A percentile compares a stretch with the other conserved stretches of the same genome.
These are phyloP conservation scores for Craseonycteris thonglongyai DNA, from an alignment of 2,113 vertebrate genomes.

Conservation along the genomic window DNA sequence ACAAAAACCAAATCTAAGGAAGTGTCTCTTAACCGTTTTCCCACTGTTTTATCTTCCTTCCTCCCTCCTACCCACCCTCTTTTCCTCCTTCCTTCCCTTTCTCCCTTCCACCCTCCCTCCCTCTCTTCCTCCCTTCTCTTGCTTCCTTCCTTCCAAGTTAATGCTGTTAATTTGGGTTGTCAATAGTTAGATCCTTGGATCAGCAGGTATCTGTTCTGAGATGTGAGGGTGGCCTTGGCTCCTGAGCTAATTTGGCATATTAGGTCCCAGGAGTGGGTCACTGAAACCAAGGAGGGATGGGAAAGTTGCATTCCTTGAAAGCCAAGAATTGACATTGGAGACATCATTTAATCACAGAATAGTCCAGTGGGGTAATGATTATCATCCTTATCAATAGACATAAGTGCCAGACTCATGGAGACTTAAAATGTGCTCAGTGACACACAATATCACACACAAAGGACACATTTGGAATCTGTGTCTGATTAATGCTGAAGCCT, in stretches of 20 bases:
- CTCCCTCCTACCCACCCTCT: background rate
- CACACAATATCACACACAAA: background rate
- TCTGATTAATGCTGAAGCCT: background rate
- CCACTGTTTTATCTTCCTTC: background rate
- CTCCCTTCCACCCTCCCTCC: background rate
- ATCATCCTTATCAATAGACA: background rate
- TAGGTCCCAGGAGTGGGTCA: background rate
- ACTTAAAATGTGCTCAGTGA: background rate
- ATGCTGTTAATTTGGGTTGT: background rate
- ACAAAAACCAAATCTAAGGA: background rate
- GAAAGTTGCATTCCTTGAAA: background rate
- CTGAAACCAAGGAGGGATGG: background rate
- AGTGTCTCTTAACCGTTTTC: background rate
- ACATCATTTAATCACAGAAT: background rate
- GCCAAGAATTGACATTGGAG: background rate
- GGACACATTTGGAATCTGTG: background rate
- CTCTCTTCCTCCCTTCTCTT: too few relatives aligned
- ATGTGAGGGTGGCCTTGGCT: background rate
- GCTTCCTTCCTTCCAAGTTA: background rate
- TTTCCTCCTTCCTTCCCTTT: background rate
- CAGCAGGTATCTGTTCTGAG: background rate
- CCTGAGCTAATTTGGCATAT: background rate
- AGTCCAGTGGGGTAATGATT: fast-evolving
- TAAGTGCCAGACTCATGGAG: background rate
- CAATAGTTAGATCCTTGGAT: background rate